A percentile compares a stretch with the other conserved stretches of the same genome.
Conservation (phyloP, 2,888 invertebrate species). For the Scrobipalpa costella region DNA sequence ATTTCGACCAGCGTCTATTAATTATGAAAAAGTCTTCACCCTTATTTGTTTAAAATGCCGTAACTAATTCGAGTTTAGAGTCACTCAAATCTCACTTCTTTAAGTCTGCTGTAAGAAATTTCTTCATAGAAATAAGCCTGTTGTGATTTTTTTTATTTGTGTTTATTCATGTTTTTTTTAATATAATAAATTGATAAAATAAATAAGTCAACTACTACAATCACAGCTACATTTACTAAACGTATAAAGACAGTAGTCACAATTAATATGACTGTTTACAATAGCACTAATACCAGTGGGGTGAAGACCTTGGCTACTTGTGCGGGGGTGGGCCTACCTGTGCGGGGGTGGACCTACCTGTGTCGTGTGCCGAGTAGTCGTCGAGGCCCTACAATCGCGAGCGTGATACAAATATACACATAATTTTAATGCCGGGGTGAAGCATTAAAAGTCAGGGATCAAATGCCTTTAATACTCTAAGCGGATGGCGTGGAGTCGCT, state of each 20-base stretch:
- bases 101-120: too few species aligned
- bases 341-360: neutral
- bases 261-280: constrained; percentile 35
- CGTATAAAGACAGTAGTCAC: constrained; percentile 29
- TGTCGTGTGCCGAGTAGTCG: constrained; percentile 38
- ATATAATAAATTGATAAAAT: too few species aligned
- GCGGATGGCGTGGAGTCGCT: constrained; percentile 50
- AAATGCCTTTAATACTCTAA: constrained; percentile 76
- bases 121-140: too few species aligned
- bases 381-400: constrained; percentile 79
- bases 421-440: constrained; percentile 81
- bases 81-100: too few species aligned
- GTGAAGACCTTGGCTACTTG: constrained; percentile 63
- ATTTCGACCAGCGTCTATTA: too few species aligned
- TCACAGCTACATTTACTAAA: too few species aligned
- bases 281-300: constrained; percentile 31
- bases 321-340: neutral
- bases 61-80: too few species aligned
- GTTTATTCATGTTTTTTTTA: too few species aligned
- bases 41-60: too few species aligned
- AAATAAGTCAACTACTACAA: too few species aligned
- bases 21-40: too few species aligned
- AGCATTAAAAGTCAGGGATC: constrained; percentile 82
- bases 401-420: constrained; percentile 81
- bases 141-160: too few species aligned